A percentile compares a stretch with the other conserved stretches of the same genome.
phyloP scores from a whole-genome alignment of 2,888 invertebrate species.

The Acrobasis consociella region DNA sequence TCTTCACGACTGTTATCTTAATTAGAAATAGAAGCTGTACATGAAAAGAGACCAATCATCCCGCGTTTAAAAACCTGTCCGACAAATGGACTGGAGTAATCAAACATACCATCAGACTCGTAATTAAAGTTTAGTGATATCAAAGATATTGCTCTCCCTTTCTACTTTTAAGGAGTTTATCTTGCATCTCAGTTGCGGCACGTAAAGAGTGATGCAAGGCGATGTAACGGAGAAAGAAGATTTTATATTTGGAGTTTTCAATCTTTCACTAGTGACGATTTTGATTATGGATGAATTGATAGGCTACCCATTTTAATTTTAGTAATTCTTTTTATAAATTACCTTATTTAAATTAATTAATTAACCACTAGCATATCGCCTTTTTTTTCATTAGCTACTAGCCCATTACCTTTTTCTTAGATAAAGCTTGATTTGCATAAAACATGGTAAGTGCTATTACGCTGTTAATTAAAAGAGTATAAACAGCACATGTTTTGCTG shows the following conservation, averaged over 20 bases:
- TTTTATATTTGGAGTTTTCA: slow-evolving; percentile 2
- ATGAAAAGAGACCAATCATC: slow-evolving; percentile 32
- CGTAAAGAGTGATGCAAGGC: slow-evolving; percentile 4
- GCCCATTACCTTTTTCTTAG: too few relatives aligned
- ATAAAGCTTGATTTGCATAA: too few relatives aligned
- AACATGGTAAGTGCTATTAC: too few relatives aligned
- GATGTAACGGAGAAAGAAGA: neutral
- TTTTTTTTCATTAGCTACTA: too few relatives aligned
- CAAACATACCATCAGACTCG: slow-evolving; percentile 45
- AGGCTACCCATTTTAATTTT: neutral
- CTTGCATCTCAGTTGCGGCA: slow-evolving; percentile 3
- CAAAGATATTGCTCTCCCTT: slow-evolving; percentile 31
- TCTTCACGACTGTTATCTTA: slow-evolving; percentile 29
- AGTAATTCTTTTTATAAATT: neutral
- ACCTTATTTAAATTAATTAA: too few relatives aligned
- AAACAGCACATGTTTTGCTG: too few relatives aligned
- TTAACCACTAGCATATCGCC: too few relatives aligned
- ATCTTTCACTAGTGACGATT: slow-evolving; percentile 1
- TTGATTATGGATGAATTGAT: neutral
- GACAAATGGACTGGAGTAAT: slow-evolving; percentile 35
- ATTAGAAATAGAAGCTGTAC: slow-evolving; percentile 29
- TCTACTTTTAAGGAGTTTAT: slow-evolving; percentile 10
- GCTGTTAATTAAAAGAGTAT: too few relatives aligned
- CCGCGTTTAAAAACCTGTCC: slow-evolving; percentile 32
- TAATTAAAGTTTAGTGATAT: slow-evolving; percentile 44